These are phyloP conservation scores for Caretta caretta DNA, from an alignment of 2,113 vertebrate genomes.

Conservation along the genomic window DNA sequence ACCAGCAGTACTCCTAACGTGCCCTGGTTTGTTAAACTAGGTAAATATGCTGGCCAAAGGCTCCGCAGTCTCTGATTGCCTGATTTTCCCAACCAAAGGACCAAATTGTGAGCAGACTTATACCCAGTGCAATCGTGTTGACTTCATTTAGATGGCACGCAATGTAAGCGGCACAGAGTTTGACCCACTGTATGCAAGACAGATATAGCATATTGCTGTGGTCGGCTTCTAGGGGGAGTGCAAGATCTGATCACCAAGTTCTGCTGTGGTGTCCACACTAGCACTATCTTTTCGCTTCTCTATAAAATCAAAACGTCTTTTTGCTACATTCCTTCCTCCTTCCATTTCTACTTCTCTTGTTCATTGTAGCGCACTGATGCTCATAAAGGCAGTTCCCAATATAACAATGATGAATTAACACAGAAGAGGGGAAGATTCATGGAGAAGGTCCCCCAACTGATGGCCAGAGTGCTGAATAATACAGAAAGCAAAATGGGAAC, in stretches of 20 bases:
- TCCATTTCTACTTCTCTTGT: neutral
- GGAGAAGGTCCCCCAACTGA: neutral
- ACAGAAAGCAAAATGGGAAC: neutral
- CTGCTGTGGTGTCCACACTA: neutral
- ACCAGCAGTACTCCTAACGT: neutral
- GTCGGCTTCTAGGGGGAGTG: neutral
- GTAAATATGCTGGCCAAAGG: neutral
- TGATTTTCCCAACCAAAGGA: neutral
- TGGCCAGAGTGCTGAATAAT: neutral
- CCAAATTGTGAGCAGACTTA: neutral
- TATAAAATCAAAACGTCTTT: slow-evolving; percentile 38
- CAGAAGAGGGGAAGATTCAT: neutral
- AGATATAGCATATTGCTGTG: neutral
- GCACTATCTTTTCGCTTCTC: slow-evolving; percentile 40
- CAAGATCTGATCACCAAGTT: neutral
- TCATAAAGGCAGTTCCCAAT: neutral
- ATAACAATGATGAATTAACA: neutral
- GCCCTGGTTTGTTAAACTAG: neutral
- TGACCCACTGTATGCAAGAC: slow-evolving; percentile 1
- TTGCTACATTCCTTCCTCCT: slow-evolving; percentile 32
- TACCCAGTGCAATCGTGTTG: neutral
- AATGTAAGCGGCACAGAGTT: neutral
- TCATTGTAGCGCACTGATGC: neutral
- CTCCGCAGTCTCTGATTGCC: neutral
- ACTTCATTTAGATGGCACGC: neutral